Conservation (phyloP, 2,797 vertebrate genomes). For the Cheirogaleus major region DNA sequence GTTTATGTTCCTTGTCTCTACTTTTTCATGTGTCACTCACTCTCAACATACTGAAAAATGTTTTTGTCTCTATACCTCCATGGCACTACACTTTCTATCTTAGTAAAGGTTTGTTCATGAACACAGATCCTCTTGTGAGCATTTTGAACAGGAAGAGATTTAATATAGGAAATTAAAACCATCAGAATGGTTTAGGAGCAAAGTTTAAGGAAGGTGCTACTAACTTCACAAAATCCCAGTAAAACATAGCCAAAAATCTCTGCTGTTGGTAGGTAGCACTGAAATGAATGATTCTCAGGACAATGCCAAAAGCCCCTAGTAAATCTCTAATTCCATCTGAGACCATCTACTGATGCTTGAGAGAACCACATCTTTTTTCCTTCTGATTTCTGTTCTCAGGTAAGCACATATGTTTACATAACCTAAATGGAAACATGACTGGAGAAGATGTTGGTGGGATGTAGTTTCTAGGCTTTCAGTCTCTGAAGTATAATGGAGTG, state of each 20-base stretch:
- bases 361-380: background rate
- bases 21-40: background rate
- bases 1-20: background rate
- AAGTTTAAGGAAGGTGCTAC: background rate
- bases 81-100: background rate
- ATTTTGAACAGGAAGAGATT: background rate
- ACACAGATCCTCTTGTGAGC: background rate
- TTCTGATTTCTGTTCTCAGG: background rate
- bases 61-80: background rate
- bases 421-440: background rate
- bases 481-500: background rate
- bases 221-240: background rate
- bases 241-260: background rate
- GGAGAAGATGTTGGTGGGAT: background rate
- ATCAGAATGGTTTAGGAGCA: background rate
- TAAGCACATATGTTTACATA: background rate
- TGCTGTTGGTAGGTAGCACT: background rate
- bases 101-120: background rate
- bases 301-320: background rate
- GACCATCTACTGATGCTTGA: background rate
- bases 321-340: background rate
- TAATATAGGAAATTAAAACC: background rate
- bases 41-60: background rate
- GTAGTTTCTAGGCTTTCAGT: background rate
- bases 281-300: background rate